These are phyloP conservation scores for Geopemphigus sp. DNA, from an alignment of 1,140 invertebrate species.

Conservation along the genomic window DNA sequence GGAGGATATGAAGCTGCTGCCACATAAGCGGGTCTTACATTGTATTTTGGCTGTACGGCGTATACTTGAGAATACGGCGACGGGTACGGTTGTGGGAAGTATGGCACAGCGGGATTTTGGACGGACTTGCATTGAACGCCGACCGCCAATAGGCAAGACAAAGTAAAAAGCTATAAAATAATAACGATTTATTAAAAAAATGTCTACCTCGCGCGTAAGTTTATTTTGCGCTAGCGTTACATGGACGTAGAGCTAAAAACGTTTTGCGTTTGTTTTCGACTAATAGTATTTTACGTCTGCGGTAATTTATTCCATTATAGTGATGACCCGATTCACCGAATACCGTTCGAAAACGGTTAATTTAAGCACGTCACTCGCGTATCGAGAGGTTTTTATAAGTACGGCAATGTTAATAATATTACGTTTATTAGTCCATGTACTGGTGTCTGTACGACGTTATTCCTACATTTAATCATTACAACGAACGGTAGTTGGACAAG, in stretches of 20 bases:
- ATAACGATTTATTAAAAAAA: background rate
- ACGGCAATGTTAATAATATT: too few species aligned
- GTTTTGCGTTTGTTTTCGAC: too few species aligned
- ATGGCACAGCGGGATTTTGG: conserved; percentile 15
- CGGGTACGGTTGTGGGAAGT: conserved; percentile 22
- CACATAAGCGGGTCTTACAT: background rate
- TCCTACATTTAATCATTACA: background rate
- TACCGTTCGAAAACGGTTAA: too few species aligned
- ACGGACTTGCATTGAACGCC: background rate
- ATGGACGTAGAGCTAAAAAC: too few species aligned
- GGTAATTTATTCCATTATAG: too few species aligned
- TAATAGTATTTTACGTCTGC: too few species aligned
- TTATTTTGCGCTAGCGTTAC: background rate
- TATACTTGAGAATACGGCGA: background rate
- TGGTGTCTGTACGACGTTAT: background rate
- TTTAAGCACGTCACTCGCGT: too few species aligned
- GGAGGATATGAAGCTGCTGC: background rate
- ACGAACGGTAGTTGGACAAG: background rate
- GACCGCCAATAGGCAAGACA: conserved; percentile 18
- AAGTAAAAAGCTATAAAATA: conserved; percentile 9
- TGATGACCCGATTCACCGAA: too few species aligned
- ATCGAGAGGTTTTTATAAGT: too few species aligned
- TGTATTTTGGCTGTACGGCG: conserved; percentile 14
- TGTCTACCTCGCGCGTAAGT: background rate
- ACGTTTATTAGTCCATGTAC: background rate